Base-by-base conservation (phyloP, 2,797 vertebrate species). In the Knipowitschia caucasica region DNA sequence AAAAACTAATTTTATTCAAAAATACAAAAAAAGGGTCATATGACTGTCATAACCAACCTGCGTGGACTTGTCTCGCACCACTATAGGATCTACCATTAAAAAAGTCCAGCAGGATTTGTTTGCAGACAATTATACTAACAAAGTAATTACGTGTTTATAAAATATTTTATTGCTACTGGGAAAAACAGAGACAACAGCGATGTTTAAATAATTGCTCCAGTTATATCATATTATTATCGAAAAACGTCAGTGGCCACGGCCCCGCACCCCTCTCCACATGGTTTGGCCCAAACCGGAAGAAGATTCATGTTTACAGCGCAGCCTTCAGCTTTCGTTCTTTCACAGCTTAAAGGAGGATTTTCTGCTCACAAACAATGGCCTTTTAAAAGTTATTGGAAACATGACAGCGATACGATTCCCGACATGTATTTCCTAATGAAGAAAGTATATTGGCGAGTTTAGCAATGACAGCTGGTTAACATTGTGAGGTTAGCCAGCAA, bases 291-390 rank as follows among this genome's bases (percentile, higher is more conserved):
- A 40, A 58, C 78, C 88, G 81, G 89, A 90, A 85, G n/a, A 30
- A 65, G 61, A 42, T 56, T 50, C 15, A 51, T 89, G 87, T 89
- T 92, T 89, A 89, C 83, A 70, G 65, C 60, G 52, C 42, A 47
- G 60, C 62, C 9, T 29, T 36, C n/a, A 76, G 76, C 69, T 3
- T 2, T 57, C 38, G 17, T 6, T 44, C 50, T 27, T 67, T 56
- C n/a, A 20, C 17, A 26, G 20, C 29, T 12, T 12, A 0, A 7
- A 0, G 24, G 7, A 0, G 18, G 7, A 0, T 21, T 29, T 23
- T 29, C 57, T 58, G 17, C 5, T 14, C 1, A 1, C 0, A 24
- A 14, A 21, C 20, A 31, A 43, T 39, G 4, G 29, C 0, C 1
- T 5, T 12, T 42, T 38, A 14, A 20, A 20, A 18, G 26, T 9